These are phyloP conservation scores for Galbula dea DNA, from an alignment of 2,113 vertebrate species.

Conservation along the genomic window DNA sequence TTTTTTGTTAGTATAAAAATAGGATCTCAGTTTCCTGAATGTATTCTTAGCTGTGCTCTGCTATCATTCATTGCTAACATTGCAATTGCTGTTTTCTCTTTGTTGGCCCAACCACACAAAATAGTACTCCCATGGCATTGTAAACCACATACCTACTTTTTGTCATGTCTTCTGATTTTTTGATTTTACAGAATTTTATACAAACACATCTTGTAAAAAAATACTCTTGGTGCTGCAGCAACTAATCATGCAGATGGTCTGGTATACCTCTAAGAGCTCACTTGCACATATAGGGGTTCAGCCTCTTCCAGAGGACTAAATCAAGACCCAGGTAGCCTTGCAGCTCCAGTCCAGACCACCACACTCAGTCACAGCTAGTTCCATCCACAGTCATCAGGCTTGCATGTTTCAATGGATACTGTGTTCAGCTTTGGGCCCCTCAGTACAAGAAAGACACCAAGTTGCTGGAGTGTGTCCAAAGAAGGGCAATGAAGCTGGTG, in stretches of 20 bases:
- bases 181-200: not conserved
- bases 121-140: not conserved
- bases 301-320: not conserved
- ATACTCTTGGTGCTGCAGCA: not conserved
- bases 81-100: not conserved
- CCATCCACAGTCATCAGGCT: not conserved
- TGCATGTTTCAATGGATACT: not conserved
- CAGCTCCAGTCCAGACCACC: not conserved
- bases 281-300: not conserved
- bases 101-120: not conserved
- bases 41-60: not conserved
- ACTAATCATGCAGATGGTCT: accelerated
- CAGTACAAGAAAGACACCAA: too few species aligned
- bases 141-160: accelerated
- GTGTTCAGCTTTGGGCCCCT: too few species aligned
- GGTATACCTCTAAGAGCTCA: not conserved
- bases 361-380: not conserved
- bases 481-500: too few species aligned
- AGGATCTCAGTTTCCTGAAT: not conserved
- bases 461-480: too few species aligned
- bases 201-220: not conserved
- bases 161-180: not conserved
- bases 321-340: not conserved
- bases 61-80: not conserved
- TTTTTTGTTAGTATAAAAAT: not conserved